Conservation (phyloP, 2,888 invertebrate genomes). For the Drosophila melanosoma region DNA sequence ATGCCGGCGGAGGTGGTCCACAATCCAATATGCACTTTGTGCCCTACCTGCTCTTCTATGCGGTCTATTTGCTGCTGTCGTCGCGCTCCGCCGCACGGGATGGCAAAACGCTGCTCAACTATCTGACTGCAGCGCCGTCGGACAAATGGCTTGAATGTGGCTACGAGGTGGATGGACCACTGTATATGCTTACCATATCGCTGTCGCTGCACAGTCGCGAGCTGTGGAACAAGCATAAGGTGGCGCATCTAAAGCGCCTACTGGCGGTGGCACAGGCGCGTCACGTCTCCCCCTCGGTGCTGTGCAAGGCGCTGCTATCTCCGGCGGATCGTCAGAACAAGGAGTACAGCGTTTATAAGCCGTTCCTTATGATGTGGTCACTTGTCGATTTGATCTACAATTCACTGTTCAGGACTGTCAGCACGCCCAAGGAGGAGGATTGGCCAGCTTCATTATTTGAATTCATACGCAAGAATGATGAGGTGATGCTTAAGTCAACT, state of each 20-base stretch:
- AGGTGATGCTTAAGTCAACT: constrained; percentile 93
- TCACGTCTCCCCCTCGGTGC: constrained; percentile 87
- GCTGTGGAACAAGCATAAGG: constrained; percentile 90
- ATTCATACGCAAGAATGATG: constrained; percentile 97
- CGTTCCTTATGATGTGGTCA: constrained; percentile 93
- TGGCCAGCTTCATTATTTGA: constrained; percentile 97
- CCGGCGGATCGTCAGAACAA: constrained; percentile 86
- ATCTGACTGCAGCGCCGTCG: constrained; percentile 88
- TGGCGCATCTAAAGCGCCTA: constrained; percentile 91
- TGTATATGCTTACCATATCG: constrained; percentile 94
- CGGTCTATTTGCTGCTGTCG: constrained; percentile 96
- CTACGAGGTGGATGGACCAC: constrained; percentile 95
- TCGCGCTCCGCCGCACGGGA: constrained; percentile 92
- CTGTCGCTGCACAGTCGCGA: constrained; percentile 91
- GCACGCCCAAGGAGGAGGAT: constrained; percentile 91
- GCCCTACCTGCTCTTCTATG: constrained; percentile 97
- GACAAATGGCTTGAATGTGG: constrained; percentile 91
- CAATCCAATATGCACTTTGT: constrained; percentile 99
- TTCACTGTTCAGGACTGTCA: constrained; percentile 93
- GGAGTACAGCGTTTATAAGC: constrained; percentile 93
- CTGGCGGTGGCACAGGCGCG: constrained; percentile 92
- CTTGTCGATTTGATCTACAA: constrained; percentile 93
- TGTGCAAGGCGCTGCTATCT: constrained; percentile 86
- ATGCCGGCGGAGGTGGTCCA: constrained; percentile 98
- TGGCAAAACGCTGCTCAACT: constrained; percentile 90